phyloP scores from a whole-genome alignment of 2,113 vertebrate species.

The Nicator chloris region DNA sequence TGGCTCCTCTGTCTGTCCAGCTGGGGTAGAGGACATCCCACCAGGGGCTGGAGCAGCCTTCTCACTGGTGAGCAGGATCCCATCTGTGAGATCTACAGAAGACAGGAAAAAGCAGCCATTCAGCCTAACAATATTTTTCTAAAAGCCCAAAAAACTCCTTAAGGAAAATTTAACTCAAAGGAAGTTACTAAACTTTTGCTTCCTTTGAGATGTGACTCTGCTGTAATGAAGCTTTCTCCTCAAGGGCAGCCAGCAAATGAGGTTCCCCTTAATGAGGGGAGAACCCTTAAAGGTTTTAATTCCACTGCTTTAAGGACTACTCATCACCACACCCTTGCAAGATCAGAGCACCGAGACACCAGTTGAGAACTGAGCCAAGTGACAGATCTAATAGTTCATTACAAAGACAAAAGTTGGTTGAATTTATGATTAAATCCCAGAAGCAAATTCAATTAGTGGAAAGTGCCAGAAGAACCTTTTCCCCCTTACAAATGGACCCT shows the following conservation, averaged over 20 bases:
- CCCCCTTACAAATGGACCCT: background rate
- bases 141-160: background rate
- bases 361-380: background rate
- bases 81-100: background rate
- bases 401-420: background rate
- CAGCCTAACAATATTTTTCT: too few relatives aligned
- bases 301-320: background rate
- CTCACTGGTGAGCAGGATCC: background rate
- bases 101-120: background rate
- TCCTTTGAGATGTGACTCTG: background rate
- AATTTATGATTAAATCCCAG: slow-evolving; percentile 6
- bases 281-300: background rate
- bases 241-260: background rate
- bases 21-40: background rate
- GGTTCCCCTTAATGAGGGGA: background rate
- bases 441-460: background rate
- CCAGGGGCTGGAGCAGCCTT: background rate
- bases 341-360: background rate
- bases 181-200: background rate
- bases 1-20: slow-evolving; percentile 36
- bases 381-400: background rate
- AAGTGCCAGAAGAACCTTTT: background rate
- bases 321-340: background rate
- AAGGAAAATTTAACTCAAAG: background rate
- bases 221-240: background rate